Percentiles rank a stretch among this genome's conserved stretches.
phyloP scores from a whole-genome alignment of 2,113 vertebrate species.

The Ochotona curzoniae region DNA sequence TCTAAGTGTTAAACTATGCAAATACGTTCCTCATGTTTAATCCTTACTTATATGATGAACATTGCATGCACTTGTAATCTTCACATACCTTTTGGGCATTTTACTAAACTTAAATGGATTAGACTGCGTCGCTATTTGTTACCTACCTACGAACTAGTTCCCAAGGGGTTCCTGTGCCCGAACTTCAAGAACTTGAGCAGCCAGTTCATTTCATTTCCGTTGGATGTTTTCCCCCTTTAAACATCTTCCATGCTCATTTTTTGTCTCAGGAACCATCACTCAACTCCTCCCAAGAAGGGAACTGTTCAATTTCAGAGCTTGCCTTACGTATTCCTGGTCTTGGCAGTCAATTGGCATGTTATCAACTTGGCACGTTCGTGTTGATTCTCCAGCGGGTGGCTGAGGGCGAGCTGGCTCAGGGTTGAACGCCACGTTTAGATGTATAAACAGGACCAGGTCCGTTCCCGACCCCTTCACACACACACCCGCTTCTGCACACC shows the following conservation, averaged over 20 bases:
- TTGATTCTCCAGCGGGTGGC: neutral
- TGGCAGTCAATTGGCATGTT: neutral
- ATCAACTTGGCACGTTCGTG: neutral
- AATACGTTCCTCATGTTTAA: neutral
- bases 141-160: neutral
- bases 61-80: neutral
- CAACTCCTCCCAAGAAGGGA: neutral
- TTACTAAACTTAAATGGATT: conserved; percentile 24
- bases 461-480: no score
- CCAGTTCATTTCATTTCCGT: conserved; percentile 22
- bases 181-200: neutral
- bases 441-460: neutral
- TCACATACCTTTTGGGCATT: neutral
- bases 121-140: neutral
- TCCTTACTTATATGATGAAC: neutral
- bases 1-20: neutral
- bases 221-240: neutral
- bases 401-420: neutral
- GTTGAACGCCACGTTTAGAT: neutral
- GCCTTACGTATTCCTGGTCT: neutral
- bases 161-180: neutral
- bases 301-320: neutral
- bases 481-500: neutral
- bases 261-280: neutral
- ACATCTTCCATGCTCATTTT: neutral